Conservation (phyloP, 2,797 vertebrate genomes). For the Cynopterus sphinx region DNA sequence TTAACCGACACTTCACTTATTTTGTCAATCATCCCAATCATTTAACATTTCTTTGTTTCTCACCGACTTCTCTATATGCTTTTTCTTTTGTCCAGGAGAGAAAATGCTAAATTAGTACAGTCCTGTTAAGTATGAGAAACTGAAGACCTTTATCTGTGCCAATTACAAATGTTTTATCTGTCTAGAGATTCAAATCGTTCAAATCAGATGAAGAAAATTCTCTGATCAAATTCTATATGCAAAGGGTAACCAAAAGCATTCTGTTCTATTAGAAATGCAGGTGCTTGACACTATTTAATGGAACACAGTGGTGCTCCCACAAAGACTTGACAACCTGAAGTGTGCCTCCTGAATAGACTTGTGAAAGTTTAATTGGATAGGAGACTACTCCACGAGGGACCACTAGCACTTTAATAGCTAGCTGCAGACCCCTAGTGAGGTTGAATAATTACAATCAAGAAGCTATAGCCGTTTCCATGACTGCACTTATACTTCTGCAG, state of each 20-base stretch:
- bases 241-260: constrained; percentile 54
- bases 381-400: constrained; percentile 70
- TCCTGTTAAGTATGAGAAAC: background rate
- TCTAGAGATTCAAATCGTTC: constrained; percentile 28
- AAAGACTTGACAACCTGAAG: constrained; percentile 70
- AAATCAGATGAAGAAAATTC: constrained; percentile 35
- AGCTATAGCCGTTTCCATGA: constrained; percentile 79
- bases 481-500: constrained; percentile 68
- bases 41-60: constrained; percentile 60
- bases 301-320: constrained; percentile 70
- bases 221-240: constrained; percentile 63
- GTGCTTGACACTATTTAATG: constrained; percentile 74
- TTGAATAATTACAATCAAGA: constrained; percentile 79
- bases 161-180: constrained; percentile 30
- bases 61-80: constrained; percentile 30
- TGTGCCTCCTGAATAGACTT: constrained; percentile 72
- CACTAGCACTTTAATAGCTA: constrained; percentile 77
- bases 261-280: constrained; percentile 70
- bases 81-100: background rate
- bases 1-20: background rate
- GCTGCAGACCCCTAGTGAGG: constrained; percentile 74
- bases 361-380: constrained; percentile 82
- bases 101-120: background rate
- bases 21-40: background rate
- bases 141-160: background rate